Evolutionary conservation across 2,797 vertebrate genomes (phyloP), one percentile per base, ranked within the genome.

Genomic region (Perdix hodgsoniae): DNA sequence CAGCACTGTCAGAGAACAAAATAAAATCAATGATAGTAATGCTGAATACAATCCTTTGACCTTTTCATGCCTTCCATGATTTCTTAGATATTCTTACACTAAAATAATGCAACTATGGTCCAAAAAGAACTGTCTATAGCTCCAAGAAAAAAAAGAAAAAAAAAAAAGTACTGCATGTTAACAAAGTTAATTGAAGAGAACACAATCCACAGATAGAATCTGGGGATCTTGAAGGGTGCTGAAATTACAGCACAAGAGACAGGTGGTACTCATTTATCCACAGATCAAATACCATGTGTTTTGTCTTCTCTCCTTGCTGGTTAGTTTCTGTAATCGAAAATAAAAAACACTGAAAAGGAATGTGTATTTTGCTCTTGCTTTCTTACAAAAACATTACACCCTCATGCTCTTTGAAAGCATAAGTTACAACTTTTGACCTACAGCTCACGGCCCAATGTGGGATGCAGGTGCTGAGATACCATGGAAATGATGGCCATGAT

Each of bases 251-350:
- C 47, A 76, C 50, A 45, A 74, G 65, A 81, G 70, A 63, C 89
- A 93, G 95, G 92, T 91, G 88, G 63, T 90, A 78, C 64, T 92
- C 66, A 81, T 88, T 94, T 87, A 91, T 67, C 74, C 73, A 75
- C 76, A 82, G 93, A 81, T 95, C 66, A 92, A 9, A 88, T 95
- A 93, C 70, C 73, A 42, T 8, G n/a, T 81, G 63, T 96, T 95
- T 91, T 80, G 50, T 92, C 82, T 92, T 70, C 73, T 91, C 37
- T 83, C 15, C 56, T 87, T 70, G 50, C 50, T 66, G 56, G 35
- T 81, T 75, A 76, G 24, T 88, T 95, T 93, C 70, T 16, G 45
- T 67, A 88, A 82, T 23, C 0, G 0, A 92, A 91, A 94, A 83
- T 39, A 91, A 91, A 90, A 78, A 78, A 78, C 0, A 85, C 83